Percentiles rank a stretch among this genome's conserved stretches.
phyloP scores from a whole-genome alignment of 2,888 invertebrate species.

The Lottia gigantea region DNA sequence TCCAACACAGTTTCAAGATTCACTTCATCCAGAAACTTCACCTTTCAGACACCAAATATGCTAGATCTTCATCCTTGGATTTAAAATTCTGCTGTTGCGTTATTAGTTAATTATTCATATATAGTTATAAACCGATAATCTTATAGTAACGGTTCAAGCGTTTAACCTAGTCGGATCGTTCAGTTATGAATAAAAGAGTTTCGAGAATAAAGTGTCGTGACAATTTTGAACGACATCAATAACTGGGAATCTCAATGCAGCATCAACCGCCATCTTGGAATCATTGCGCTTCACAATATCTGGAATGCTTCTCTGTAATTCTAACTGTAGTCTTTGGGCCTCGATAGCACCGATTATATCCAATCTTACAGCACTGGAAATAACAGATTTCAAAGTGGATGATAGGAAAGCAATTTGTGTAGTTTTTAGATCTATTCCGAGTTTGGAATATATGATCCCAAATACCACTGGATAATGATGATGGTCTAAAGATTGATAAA shows the following conservation, averaged over 20 bases:
- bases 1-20: too few species aligned
- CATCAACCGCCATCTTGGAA: constrained; percentile 34
- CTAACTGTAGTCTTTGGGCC: constrained; percentile 42
- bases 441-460: constrained; percentile 42
- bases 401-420: constrained; percentile 41
- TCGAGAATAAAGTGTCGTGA: constrained; percentile 52
- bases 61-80: too few species aligned
- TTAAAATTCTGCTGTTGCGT: too few species aligned
- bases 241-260: constrained; percentile 42
- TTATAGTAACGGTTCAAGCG: too few species aligned
- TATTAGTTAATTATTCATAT: too few species aligned
- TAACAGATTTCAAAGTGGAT: constrained; percentile 34
- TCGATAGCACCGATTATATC: constrained; percentile 49
- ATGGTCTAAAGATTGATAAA: constrained; percentile 27
- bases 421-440: constrained; percentile 36
- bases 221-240: constrained; percentile 49
- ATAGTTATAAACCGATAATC: too few species aligned
- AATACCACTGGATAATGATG: constrained; percentile 47
- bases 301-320: constrained; percentile 40
- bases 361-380: constrained; percentile 48
- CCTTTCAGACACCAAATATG: too few species aligned
- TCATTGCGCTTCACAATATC: constrained; percentile 32
- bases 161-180: too few species aligned
- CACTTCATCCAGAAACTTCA: too few species aligned
- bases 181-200: constrained; percentile 49